A percentile compares a stretch with the other conserved stretches of the same genome.
Evolutionary conservation across 2,888 invertebrate species (phyloP).

Genomic region (Andrena camellia): DNA sequence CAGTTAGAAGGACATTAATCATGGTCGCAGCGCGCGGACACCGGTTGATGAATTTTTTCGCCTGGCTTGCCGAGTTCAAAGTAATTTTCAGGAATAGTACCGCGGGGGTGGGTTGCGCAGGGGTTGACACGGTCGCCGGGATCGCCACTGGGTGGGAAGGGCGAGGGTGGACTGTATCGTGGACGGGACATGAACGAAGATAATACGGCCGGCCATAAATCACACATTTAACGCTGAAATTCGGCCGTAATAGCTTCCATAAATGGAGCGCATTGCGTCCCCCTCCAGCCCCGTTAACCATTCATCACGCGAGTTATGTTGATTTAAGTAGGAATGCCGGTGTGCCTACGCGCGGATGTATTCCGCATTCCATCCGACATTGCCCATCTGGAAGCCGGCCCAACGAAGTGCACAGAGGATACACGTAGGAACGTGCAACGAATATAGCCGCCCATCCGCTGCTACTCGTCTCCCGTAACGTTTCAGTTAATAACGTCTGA

Average conservation of each 20-base stretch:
- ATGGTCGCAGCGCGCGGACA: constrained; percentile 38
- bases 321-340: constrained; percentile 78
- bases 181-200: constrained; percentile 71
- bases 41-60: constrained; percentile 61
- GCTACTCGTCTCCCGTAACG: constrained; percentile 15
- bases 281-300: constrained; percentile 72
- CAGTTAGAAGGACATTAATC: constrained; percentile 67
- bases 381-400: constrained; percentile 70
- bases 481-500: constrained; percentile 57
- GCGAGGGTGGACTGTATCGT: constrained; percentile 64
- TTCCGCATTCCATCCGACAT: constrained; percentile 73
- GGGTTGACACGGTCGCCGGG: constrained; percentile 1
- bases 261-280: constrained; percentile 73
- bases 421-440: constrained; percentile 68
- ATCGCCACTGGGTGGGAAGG: background rate
- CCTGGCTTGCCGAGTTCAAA: constrained; percentile 49
- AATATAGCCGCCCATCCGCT: constrained; percentile 49
- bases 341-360: constrained; percentile 63
- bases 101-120: background rate
- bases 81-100: constrained; percentile 64
- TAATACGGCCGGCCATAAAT: constrained; percentile 73
- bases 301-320: constrained; percentile 78
- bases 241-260: constrained; percentile 75
- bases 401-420: constrained; percentile 59
- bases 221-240: constrained; percentile 76